Conservation (phyloP, 2,888 invertebrate species). For the Eurytoma californica region DNA sequence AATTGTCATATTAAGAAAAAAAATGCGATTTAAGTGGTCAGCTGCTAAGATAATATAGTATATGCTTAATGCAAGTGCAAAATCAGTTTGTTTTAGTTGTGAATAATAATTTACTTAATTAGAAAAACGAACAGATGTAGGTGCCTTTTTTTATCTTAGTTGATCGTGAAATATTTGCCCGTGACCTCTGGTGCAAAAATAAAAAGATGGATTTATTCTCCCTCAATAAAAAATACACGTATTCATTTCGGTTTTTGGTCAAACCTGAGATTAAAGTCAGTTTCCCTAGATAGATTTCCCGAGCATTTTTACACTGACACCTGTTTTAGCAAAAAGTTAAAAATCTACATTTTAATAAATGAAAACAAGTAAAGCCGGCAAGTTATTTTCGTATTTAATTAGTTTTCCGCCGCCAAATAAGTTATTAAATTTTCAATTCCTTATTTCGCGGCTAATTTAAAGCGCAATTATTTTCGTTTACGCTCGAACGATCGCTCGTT, state of each 20-base stretch:
- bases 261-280: constrained; percentile 42
- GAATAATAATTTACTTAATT: constrained; percentile 11
- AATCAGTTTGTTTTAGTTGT: constrained; percentile 36
- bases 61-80: no score
- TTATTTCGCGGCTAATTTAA: not conserved
- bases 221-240: constrained; percentile 47
- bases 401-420: no score
- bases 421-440: no score
- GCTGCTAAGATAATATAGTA: no score
- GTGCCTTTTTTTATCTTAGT: constrained; percentile 34
- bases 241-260: constrained; percentile 43
- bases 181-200: not conserved
- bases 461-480: no score
- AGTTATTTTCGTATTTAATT: constrained; percentile 17
- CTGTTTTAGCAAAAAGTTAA: not conserved
- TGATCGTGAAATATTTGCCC: constrained; percentile 32
- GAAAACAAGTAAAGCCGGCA: not conserved
- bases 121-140: not conserved
- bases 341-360: no score
- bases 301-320: not conserved
- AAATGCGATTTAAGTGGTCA: no score
- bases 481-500: no score
- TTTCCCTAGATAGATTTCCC: not conserved
- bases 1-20: no score
- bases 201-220: constrained; percentile 32